Evolutionary conservation across 1,140 invertebrate species (phyloP).

Genomic region (Microplitis mediator): DNA sequence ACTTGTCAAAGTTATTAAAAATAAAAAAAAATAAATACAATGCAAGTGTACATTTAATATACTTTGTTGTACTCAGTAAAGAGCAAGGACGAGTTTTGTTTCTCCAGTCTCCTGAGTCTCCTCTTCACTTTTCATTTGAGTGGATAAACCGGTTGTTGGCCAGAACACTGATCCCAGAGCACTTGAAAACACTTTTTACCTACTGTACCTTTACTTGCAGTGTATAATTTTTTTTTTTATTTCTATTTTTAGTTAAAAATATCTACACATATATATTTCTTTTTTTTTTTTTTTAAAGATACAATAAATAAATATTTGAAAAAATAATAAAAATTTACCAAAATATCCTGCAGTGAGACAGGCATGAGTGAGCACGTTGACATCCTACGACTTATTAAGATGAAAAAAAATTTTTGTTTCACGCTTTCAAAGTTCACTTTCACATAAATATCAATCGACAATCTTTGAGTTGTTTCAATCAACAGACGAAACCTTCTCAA

Average conservation of each 20-base stretch:
- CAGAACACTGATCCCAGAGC: constrained; percentile 21
- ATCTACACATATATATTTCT: no score
- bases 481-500: not conserved
- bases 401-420: constrained; percentile 11
- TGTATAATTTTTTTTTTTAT: no score
- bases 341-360: constrained; percentile 59
- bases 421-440: constrained; percentile 24
- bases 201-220: constrained; percentile 6
- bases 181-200: constrained; percentile 31
- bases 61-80: constrained; percentile 8
- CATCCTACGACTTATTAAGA: constrained; percentile 37
- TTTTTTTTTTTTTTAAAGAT: not conserved
- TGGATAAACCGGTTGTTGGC: constrained; percentile 27
- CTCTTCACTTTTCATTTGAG: constrained; percentile 11
- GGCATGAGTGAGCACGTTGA: constrained; percentile 60
- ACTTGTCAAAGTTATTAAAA: no score
- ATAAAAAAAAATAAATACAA: no score
- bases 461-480: not conserved
- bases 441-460: not conserved
- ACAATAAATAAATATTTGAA: not conserved
- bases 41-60: constrained; percentile 10
- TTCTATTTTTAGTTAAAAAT: no score
- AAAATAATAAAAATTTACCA: constrained; percentile 50
- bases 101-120: constrained; percentile 9
- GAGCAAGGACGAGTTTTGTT: constrained; percentile 4